phyloP scores from a whole-genome alignment of 1,140 invertebrate genomes.

The Latrodectus geometricus region DNA sequence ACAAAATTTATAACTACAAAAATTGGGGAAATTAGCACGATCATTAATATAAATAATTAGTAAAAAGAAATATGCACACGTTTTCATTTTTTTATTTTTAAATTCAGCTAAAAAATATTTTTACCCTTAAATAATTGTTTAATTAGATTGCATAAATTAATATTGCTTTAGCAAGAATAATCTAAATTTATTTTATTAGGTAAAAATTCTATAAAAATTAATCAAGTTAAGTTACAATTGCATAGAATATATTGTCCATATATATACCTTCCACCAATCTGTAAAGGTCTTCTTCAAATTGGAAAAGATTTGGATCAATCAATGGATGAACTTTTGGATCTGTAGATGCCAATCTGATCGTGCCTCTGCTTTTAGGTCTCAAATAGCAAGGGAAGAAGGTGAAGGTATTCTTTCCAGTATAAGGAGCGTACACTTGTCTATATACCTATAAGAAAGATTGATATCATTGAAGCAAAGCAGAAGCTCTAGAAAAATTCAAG shows the following conservation, averaged over 20 bases:
- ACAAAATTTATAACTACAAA: too few relatives aligned
- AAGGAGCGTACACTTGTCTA: conserved; percentile 60
- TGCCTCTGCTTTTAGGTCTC: conserved; percentile 80
- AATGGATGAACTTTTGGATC: conserved; percentile 81
- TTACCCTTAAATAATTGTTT: too few relatives aligned
- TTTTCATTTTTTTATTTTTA: too few relatives aligned
- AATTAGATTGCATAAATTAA: too few relatives aligned
- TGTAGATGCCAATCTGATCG: conserved; percentile 69
- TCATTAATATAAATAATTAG: too few relatives aligned
- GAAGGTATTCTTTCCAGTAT: conserved; percentile 71
- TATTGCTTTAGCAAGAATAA: too few relatives aligned
- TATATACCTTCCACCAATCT: conserved; percentile 61
- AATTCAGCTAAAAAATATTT: too few relatives aligned
- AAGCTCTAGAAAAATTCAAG: background rate
- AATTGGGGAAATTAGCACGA: too few relatives aligned
- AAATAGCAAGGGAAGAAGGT: conserved; percentile 78
- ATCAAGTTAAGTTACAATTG: too few relatives aligned
- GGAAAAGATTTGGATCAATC: conserved; percentile 84
- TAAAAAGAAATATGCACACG: too few relatives aligned
- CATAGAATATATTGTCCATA: background rate
- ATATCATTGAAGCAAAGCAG: background rate
- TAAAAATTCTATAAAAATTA: too few relatives aligned
- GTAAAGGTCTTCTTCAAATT: conserved; percentile 75
- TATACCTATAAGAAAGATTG: conserved; percentile 49
- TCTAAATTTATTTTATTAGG: too few relatives aligned